Conservation (phyloP, 2,888 invertebrate genomes). For the Diadegma fenestrale region DNA sequence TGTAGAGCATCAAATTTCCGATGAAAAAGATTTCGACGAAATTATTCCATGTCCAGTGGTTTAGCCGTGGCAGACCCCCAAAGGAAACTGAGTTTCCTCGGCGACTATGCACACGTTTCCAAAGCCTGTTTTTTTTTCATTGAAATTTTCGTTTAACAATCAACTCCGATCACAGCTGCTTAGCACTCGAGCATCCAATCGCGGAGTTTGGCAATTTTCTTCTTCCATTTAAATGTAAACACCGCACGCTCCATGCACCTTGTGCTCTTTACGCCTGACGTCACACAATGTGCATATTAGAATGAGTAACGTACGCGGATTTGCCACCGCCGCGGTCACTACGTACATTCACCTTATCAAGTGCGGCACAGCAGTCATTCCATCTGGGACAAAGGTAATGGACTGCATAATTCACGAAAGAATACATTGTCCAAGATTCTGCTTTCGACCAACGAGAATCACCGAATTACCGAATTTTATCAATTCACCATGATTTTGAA, state of each 20-base stretch:
- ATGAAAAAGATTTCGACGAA: background rate
- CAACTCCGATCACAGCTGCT: background rate
- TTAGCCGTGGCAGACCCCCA: background rate
- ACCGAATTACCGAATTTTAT: too few species aligned
- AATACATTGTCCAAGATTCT: background rate
- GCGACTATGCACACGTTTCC: background rate
- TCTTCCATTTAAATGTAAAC: constrained; percentile 1
- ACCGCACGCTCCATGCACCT: constrained; percentile 63
- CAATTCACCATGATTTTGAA: too few species aligned
- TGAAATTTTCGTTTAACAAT: background rate
- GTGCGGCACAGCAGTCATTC: constrained; percentile 74
- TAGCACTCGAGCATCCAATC: background rate
- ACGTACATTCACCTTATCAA: constrained; percentile 79
- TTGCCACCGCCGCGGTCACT: constrained; percentile 59
- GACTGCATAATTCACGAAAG: constrained; percentile 59
- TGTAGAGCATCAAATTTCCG: background rate
- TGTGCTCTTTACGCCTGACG: constrained; percentile 67
- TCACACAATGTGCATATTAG: constrained; percentile 58
- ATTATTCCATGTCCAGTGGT: background rate
- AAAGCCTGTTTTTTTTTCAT: background rate
- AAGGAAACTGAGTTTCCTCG: background rate
- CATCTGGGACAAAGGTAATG: constrained; percentile 79
- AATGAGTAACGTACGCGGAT: constrained; percentile 48
- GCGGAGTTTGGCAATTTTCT: background rate
- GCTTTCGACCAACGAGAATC: background rate